Percentiles rank a stretch among this genome's conserved stretches.
These are phyloP conservation scores for Platanista minor DNA, from an alignment of 2,113 vertebrate species.

Conservation along the genomic window DNA sequence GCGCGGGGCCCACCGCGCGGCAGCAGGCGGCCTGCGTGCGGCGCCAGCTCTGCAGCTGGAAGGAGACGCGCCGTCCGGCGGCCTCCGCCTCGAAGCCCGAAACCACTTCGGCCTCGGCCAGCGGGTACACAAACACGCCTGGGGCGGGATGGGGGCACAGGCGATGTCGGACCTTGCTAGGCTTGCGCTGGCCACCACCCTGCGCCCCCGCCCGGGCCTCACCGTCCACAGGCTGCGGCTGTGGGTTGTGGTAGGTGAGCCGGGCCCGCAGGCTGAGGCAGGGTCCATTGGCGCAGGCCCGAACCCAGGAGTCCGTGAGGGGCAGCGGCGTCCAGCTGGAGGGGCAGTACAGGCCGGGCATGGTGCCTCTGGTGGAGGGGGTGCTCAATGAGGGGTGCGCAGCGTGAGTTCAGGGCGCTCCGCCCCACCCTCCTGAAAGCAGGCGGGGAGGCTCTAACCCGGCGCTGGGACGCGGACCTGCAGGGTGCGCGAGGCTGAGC, in stretches of 20 bases:
- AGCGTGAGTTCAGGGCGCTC: not conserved
- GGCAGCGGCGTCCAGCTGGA: slow-evolving; percentile 92
- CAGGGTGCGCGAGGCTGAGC: not conserved
- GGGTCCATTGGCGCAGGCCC: slow-evolving; percentile 93
- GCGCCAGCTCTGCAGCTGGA: slow-evolving; percentile 89
- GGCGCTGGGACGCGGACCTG: not conserved
- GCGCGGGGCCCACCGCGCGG: slow-evolving; percentile 80
- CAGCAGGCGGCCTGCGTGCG: slow-evolving; percentile 88
- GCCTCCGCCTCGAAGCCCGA: slow-evolving; percentile 88
- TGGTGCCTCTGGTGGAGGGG: slow-evolving; percentile 71
- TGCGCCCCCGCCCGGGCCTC: slow-evolving; percentile 43
- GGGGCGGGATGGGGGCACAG: not conserved
- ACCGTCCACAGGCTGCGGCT: slow-evolving; percentile 91
- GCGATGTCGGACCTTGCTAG: not conserved
- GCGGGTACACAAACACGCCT: slow-evolving; percentile 96
- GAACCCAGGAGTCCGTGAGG: slow-evolving; percentile 91
- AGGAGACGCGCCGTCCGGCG: slow-evolving; percentile 86
- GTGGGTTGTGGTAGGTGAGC: slow-evolving; percentile 90
- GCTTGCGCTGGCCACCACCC: not conserved
- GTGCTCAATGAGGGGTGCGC: not conserved
- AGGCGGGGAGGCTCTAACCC: not conserved
- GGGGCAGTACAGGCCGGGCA: slow-evolving; percentile 93
- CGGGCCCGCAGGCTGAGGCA: slow-evolving; percentile 89
- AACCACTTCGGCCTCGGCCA: slow-evolving; percentile 93
- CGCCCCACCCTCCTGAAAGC: not conserved